Evolutionary conservation across 2,797 vertebrate species (phyloP), one percentile per base, ranked within the genome.

Genomic region (Cynodonichthys magdalenae): DNA sequence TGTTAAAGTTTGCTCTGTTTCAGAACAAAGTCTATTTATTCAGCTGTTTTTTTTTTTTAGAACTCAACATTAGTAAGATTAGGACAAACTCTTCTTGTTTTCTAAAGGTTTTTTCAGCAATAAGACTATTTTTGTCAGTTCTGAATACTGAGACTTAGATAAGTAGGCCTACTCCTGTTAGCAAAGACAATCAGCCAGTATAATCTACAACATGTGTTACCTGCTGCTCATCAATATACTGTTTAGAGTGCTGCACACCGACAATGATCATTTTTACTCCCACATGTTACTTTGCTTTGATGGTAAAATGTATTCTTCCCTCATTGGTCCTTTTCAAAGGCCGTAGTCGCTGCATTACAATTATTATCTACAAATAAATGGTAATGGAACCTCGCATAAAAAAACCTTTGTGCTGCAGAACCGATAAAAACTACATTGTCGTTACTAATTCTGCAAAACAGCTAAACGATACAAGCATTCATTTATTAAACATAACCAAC

Each of bases 51-150:
- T 46, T 29, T 44, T 29, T 61, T 39, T 31, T 50, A 20, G 36
- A 48, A 54, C 11, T 49, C n/a, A 44, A 20, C 10, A 56, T 59
- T 44, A 63, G 61, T 11, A 19, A 42, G 50, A 63, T 20, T 53
- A 27, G 8, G 36, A 39, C 18, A 47, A 53, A 57, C n/a, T 45
- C 61, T 39, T 65, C 44, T 24, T 47, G 59, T 31, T 34, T 34
- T 24, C 24, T 24, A 24, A 24, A n/a, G n/a, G 24, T 34, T 6
- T 69, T 59, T 52, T 48, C 47, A 18, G 27, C 24, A 54, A 34
- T 8, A 9, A 14, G 39, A 51, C 24, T 10, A 31, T 18, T 45
- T 41, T 36, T 1, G 45, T 45, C 24, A 51, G 19, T 53, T 45
- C 29, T 31, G 18, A n/a, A 49, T 4, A 4, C 14, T 18, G 19